Evolutionary conservation across 2,888 invertebrate genomes (phyloP).

Genomic region (Nomada goodeniana): DNA sequence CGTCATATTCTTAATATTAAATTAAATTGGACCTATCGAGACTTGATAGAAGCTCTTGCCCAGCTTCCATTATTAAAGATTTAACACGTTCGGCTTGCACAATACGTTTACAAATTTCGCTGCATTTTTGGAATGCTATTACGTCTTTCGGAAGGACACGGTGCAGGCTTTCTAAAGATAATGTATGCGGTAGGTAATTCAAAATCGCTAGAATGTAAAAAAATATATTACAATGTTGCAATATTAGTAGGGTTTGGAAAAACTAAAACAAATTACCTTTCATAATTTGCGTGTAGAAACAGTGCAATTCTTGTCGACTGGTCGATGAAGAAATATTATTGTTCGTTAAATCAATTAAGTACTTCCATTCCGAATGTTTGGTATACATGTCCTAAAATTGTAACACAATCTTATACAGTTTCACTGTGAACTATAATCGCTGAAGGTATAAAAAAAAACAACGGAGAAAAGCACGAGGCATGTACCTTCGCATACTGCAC

Average conservation of each 20-base stretch:
- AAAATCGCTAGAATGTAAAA: constrained; percentile 78
- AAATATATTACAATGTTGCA: constrained; percentile 19
- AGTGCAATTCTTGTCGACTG: constrained; percentile 71
- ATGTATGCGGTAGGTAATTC: constrained; percentile 80
- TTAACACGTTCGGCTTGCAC: constrained; percentile 83
- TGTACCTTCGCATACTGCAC: constrained; percentile 88
- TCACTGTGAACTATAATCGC: not conserved
- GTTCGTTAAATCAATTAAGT: constrained; percentile 79
- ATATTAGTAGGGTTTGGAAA: not conserved
- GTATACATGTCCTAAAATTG: constrained; percentile 79
- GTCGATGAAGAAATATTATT: constrained; percentile 76
- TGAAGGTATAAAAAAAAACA: not conserved
- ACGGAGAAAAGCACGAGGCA: not conserved
- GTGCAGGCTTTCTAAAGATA: constrained; percentile 81
- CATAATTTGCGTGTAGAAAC: constrained; percentile 78
- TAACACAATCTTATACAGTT: constrained; percentile 19
- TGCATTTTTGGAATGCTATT: constrained; percentile 80
- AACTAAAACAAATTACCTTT: constrained; percentile 72
- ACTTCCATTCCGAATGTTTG: constrained; percentile 82
- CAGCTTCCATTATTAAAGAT: constrained; percentile 83
- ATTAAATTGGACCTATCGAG: constrained; percentile 66
- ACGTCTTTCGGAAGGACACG: constrained; percentile 81
- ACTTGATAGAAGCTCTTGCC: constrained; percentile 82
- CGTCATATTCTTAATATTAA: constrained; percentile 12
- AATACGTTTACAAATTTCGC: constrained; percentile 82